These are phyloP conservation scores for Leucosticte australis DNA, from an alignment of 2,113 vertebrate genomes.

Conservation along the genomic window DNA sequence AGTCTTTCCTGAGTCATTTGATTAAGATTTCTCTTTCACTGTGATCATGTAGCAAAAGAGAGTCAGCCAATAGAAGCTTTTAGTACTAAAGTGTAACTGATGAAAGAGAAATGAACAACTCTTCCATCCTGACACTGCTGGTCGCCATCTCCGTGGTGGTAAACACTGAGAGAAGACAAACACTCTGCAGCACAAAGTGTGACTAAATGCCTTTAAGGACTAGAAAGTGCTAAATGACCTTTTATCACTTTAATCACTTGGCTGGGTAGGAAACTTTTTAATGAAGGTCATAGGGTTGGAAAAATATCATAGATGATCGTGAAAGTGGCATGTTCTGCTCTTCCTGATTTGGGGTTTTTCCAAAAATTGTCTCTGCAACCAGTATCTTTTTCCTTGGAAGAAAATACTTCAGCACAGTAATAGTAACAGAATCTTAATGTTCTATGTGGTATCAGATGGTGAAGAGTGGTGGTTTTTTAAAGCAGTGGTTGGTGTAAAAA, in stretches of 20 bases:
- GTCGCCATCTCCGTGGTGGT: neutral
- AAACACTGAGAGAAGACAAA: neutral
- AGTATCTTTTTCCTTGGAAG: neutral
- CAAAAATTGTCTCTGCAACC: neutral
- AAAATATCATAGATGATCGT: neutral
- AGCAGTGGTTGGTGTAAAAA: neutral
- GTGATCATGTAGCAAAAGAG: neutral
- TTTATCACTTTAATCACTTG: constrained; percentile 53
- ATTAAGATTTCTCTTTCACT: neutral
- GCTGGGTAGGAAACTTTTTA: constrained; percentile 25
- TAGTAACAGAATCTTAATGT: neutral
- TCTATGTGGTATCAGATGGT: neutral
- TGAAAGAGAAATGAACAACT: neutral
- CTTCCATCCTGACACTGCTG: neutral
- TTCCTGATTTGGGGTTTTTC: neutral
- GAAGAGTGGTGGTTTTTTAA: neutral
- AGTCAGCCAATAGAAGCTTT: neutral
- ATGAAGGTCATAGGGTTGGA: constrained; percentile 38
- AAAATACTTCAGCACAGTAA: neutral
- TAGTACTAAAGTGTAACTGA: neutral
- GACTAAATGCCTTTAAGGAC: constrained; percentile 24
- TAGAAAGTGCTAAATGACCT: constrained; percentile 38
- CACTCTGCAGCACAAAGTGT: neutral
- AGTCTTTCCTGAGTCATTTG: neutral
- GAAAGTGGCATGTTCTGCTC: neutral